Base-by-base conservation (phyloP, 2,888 invertebrate species). In the Gymnoscelis rufifasciata region DNA sequence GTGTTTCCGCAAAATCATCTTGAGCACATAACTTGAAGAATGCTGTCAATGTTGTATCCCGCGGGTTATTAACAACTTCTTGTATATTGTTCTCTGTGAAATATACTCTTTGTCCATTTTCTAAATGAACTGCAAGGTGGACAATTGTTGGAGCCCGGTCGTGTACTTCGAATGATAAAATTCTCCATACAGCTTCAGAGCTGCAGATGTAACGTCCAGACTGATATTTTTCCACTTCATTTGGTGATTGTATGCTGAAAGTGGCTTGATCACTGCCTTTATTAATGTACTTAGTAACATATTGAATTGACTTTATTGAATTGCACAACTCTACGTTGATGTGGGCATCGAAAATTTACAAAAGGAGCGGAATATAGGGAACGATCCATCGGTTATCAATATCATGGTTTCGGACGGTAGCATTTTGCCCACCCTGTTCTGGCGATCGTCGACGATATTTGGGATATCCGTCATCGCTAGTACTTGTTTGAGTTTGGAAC, bases 311-410 rank as follows among this genome's bases (percentile, higher is more conserved):
- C n/a, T 76, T 66, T 0, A 83, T 72, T 0, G 71, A 74, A 56
- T 60, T 69, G 50, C 80, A 86, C 26, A 39, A 56, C 50, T 80
- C 77, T n/a, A 81, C 56, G 42, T 64, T 63, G 0, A 59, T 56
- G 31, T 62, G 57, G 6, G 59, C 54, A 10, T 59, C 27, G 41
- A 56, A 60, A 2, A 48, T 47, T 44, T 38, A 48, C 0, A 40
- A 55, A 2, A 63, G 40, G 3, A 66, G 38, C 0, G 58, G 59
- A 0, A 46, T 54, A 53, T 59, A 62, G 0, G 62, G 61, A 1
- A 57, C 58, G 0, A 61, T 36, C 59, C 59, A 63, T 4, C 51
- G 37, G 37, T 63, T 62, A 40, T 60, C 56, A 1, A 60, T 0
- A 1, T 29, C 27, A 7, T 38, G 7, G 2, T 13, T 29, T 12